Conservation (phyloP, 2,888 invertebrate species). For the Stictocephala bisonia region DNA sequence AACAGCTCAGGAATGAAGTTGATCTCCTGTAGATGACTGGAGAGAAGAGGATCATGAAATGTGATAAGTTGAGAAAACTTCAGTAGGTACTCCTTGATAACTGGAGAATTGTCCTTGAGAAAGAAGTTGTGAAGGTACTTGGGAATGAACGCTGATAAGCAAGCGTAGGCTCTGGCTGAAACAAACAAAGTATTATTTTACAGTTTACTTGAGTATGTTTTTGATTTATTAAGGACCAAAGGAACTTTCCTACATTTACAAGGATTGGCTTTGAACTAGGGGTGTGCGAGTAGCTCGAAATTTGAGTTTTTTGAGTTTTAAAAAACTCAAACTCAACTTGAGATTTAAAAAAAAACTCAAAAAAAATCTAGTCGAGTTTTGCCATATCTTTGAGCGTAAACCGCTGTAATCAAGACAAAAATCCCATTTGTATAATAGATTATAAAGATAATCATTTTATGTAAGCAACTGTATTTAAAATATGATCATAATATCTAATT, state of each 20-base stretch:
- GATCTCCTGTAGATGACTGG: slow-evolving; percentile 91
- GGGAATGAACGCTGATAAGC: slow-evolving; percentile 94
- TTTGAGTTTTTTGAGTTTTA: too few relatives aligned
- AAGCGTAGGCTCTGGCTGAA: slow-evolving; percentile 93
- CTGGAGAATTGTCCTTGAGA: slow-evolving; percentile 93
- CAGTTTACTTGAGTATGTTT: slow-evolving; percentile 28
- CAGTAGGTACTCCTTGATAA: slow-evolving; percentile 97
- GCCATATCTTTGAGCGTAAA: too few relatives aligned
- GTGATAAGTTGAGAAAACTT: slow-evolving; percentile 97
- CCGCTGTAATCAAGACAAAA: too few relatives aligned
- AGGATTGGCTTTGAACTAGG: slow-evolving; percentile 5
- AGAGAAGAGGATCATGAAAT: slow-evolving; percentile 93
- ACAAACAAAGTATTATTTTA: too few relatives aligned
- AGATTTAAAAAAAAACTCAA: too few relatives aligned
- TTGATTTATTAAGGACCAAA: slow-evolving; percentile 17
- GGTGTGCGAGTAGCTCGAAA: too few relatives aligned
- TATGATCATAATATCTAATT: too few relatives aligned
- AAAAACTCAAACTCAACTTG: too few relatives aligned
- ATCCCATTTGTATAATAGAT: too few relatives aligned
- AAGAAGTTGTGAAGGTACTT: slow-evolving; percentile 98
- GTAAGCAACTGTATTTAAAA: too few relatives aligned
- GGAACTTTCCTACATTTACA: neutral
- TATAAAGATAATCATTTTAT: too few relatives aligned
- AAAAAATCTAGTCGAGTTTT: too few relatives aligned
- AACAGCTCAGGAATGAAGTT: slow-evolving; percentile 97